These are phyloP conservation scores for Epinephelus moara DNA, from an alignment of 2,113 vertebrate genomes.

Conservation along the genomic window DNA sequence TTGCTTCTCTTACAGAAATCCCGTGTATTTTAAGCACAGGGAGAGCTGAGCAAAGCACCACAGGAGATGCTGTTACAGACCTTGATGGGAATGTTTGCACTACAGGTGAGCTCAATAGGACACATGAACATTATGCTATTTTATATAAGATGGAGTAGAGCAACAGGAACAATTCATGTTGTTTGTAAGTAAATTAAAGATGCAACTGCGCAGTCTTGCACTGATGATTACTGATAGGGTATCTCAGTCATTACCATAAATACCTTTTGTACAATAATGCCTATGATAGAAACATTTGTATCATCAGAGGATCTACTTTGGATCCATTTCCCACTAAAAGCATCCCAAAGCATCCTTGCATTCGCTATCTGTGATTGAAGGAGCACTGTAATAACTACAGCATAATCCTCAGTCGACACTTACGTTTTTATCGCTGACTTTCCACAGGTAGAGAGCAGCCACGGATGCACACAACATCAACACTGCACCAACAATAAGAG, in stretches of 20 bases:
- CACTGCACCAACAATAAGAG: conserved; percentile 87
- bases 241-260: conserved; percentile 30
- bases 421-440: conserved; percentile 89
- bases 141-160: conserved; percentile 34
- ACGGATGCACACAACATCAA: conserved; percentile 90
- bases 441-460: conserved; percentile 93
- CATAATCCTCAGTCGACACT: conserved; percentile 61
- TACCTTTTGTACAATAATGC: conserved; percentile 5
- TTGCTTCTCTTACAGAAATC: conserved; percentile 37
- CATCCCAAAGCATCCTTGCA: conserved; percentile 3
- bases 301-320: neutral
- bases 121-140: conserved; percentile 59
- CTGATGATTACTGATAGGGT: conserved; percentile 19
- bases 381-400: conserved; percentile 16
- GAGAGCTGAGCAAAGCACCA: conserved; percentile 59
- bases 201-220: conserved; percentile 27
- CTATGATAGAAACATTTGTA: conserved; percentile 9
- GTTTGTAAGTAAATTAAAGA: conserved; percentile 43
- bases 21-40: conserved; percentile 49
- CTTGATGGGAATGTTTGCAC: conserved; percentile 64
- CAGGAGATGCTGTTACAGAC: conserved; percentile 57
- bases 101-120: conserved; percentile 71
- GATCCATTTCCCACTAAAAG: neutral
- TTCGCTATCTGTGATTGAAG: conserved; percentile 33
- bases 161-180: conserved; percentile 25